Evolutionary conservation across 37 sponge, comb jelly and placozoan genomes (phyloP).

Genomic region (Amphimedon queenslandica): DNA sequence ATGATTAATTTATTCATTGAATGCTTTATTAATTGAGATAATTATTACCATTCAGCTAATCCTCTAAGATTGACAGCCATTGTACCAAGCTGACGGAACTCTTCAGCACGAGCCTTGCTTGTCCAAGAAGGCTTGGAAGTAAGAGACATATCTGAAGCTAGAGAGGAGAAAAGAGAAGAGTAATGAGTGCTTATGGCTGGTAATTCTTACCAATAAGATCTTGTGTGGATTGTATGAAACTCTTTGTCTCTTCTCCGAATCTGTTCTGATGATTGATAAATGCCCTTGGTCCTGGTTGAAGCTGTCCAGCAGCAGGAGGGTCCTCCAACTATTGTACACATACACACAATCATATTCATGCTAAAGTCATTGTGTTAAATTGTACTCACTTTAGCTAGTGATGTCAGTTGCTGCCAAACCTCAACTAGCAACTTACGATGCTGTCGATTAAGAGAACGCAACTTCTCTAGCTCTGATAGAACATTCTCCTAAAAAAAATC

Average conservation of each 20-base stretch:
- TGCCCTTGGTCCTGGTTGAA: constrained; percentile 71
- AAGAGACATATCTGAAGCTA: constrained; percentile 76
- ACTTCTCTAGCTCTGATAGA: constrained; percentile 77
- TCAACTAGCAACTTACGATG: constrained; percentile 75
- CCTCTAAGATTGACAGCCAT: constrained; percentile 41
- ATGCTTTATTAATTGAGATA: background rate
- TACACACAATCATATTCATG: constrained; percentile 4
- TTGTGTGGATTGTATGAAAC: constrained; percentile 61
- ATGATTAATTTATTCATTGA: no score
- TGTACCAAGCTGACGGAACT: constrained; percentile 42
- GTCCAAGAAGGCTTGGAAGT: constrained; percentile 52
- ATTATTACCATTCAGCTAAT: constrained; percentile 62
- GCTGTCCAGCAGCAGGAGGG: constrained; percentile 53
- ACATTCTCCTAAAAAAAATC: constrained; percentile 29
- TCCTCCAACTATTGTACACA: constrained; percentile 60
- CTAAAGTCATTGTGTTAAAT: background rate
- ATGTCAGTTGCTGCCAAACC: constrained; percentile 76
- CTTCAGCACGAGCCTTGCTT: constrained; percentile 30
- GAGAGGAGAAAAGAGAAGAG: background rate
- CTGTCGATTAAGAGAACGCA: constrained; percentile 50
- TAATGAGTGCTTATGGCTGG: background rate
- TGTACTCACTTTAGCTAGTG: constrained; percentile 57
- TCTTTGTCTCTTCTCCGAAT: constrained; percentile 55
- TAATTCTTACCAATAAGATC: constrained; percentile 62
- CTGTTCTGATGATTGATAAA: constrained; percentile 71